Evolutionary conservation across 1,140 invertebrate genomes (phyloP).

Genomic region (Oedothorax gibbosus): DNA sequence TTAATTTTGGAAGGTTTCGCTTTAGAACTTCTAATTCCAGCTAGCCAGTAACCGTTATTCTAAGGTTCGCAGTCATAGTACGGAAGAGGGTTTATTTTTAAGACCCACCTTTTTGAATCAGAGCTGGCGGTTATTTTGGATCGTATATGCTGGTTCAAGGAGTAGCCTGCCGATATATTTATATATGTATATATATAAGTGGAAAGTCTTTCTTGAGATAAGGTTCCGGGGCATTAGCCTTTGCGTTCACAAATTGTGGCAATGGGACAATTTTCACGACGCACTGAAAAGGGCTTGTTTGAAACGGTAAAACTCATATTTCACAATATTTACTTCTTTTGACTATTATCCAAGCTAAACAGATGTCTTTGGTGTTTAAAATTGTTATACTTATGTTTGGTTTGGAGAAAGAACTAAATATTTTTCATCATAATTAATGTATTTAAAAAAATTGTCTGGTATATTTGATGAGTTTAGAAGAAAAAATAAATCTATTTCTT

Average conservation of each 20-base stretch:
- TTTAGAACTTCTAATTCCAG: constrained; percentile 79
- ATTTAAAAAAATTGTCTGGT: no score
- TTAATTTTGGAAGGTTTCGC: constrained; percentile 87
- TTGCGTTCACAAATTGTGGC: constrained; percentile 13
- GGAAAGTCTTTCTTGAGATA: constrained; percentile 34
- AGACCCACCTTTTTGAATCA: constrained; percentile 55
- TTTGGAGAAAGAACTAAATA: no score
- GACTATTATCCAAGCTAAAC: no score
- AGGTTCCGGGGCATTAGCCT: constrained; percentile 14
- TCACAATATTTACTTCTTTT: no score
- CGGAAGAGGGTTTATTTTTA: constrained; percentile 61
- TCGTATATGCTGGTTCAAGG: constrained; percentile 55
- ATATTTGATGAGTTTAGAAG: no score
- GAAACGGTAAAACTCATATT: no score
- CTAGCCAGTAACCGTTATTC: constrained; percentile 72
- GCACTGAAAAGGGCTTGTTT: no score
- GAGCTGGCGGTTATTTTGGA: constrained; percentile 58
- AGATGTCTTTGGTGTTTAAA: no score
- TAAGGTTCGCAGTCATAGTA: constrained; percentile 60
- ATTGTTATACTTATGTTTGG: no score
- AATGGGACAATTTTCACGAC: no score
- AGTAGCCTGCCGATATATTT: constrained; percentile 55
- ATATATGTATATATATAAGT: constrained; percentile 55
- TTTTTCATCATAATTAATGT: no score
- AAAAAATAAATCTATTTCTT: no score